Evolutionary conservation across 2,888 invertebrate genomes (phyloP), one percentile per base, ranked within the genome.

Genomic region (Nowickia ferox): DNA sequence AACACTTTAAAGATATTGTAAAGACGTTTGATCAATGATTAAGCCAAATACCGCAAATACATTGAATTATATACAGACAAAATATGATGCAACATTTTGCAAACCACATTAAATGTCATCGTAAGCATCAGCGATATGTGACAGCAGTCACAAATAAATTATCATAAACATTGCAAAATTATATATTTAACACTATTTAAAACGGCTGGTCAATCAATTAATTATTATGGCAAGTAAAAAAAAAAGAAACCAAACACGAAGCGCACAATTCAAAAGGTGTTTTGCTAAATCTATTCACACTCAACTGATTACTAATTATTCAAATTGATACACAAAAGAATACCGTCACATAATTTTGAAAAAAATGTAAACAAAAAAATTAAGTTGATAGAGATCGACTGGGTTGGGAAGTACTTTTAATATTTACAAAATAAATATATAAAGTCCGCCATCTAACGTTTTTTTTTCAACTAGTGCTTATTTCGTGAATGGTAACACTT

Each of bases 131-230:
- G 42, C 4, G 44, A 53, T 57, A 44, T 55, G 17, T 65, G 55
- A 48, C 42, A 74, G 42, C n/a, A 42, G 38, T 22, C 19, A 13
- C 22, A 38, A 11, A 63, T 42, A 66, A 53, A 78, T 74, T 68
- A 57, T 65, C 61, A 78, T 77, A 77, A 85, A 74, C 38, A 78
- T 69, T 78, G 74, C 81, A 74, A 68, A 81, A 66, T 44, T 44
- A 63, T 55, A 68, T 40, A 71, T 44, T 63, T 68, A 44, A 74
- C 68, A 68, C 6, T 72, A 72, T 66, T 77, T 48, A 68, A 57
- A 42, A 30, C 48, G 63, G 48, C 63, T 76, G 72, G 78, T 53
- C 78, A 78, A 82, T 78, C 46, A 75, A 17, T 65, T 46, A 63
- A n/a, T 55, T 42, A 17, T 53, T 15, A 17, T 13, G 22, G 17